phyloP scores from a whole-genome alignment of 2,113 vertebrate species.

The Centropristis striata region DNA sequence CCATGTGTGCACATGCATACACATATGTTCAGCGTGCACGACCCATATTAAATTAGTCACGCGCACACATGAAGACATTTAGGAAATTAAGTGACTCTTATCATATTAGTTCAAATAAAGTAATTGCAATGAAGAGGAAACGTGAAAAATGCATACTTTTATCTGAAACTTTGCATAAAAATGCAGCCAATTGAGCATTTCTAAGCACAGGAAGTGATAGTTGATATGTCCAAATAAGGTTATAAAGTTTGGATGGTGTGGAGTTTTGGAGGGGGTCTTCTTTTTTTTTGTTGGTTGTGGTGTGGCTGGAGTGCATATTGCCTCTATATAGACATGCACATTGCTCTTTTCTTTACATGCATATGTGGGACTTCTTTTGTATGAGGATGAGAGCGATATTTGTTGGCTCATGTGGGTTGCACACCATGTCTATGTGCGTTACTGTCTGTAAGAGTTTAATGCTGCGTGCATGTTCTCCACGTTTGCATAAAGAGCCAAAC shows the following conservation, averaged over 20 bases:
- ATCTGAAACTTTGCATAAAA: not conserved
- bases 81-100: too few species aligned
- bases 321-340: conserved; percentile 18
- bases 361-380: conserved; percentile 33
- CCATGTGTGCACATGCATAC: conserved; percentile 13
- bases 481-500: conserved; percentile 10
- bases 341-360: conserved; percentile 55
- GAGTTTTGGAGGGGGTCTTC: too few species aligned
- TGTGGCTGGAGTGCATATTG: conserved; percentile 61
- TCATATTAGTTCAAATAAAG: not conserved
- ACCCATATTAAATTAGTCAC: not conserved
- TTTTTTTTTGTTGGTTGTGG: conserved; percentile 63
- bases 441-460: conserved; percentile 17
- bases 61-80: not conserved
- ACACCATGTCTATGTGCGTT: not conserved
- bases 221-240: not conserved
- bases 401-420: conserved; percentile 16
- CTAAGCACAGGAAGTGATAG: too few species aligned
- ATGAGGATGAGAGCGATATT: conserved; percentile 21
- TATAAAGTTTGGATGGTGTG: conserved; percentile 3
- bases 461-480: conserved; percentile 16
- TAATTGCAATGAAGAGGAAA: not conserved
- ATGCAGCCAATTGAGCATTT: not conserved
- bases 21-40: conserved; percentile 5
- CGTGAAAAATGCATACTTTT: not conserved